Base-by-base conservation (phyloP, 2,888 invertebrate genomes). In the Hirudinaria manillensis region DNA sequence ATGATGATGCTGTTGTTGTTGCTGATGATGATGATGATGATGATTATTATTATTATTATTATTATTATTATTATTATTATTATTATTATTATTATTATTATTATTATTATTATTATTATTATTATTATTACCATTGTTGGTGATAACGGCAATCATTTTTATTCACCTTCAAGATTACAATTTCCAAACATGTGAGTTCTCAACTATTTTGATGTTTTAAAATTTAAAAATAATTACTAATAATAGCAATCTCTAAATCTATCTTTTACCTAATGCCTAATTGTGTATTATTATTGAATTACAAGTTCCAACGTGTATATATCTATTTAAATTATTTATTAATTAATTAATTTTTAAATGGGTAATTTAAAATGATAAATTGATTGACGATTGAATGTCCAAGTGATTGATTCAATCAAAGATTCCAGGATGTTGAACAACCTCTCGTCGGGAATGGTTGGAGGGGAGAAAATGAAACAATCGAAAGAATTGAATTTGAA, bases 171-270 rank as follows among this genome's bases (percentile, higher is more conserved):
- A 36, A 72, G 72, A 72, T 56, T 72, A 72, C 34, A 55, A 72
- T 34, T 72, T 72, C 53, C 24, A 56, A 53, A 72, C 72, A 10
- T 72, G 72, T 72, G 29, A 72, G 72, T 56, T 45, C 6, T 45
- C 45, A 45, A 45, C 16, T 1, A 7, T 1, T 45, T 45, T 45
- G 10, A 45, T 45, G 16, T 45, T 45, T 45, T 45, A 10, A 45
- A 10, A 45, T 45, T 45, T 45, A 1, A 16, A 24, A 13, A 13
- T 29, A 10, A 29, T 32, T 13, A 7, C 16, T 70, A 13, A 16
- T 29, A 32, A 32, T 21, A 32, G 27, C 53, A 19, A 19, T 19
- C 19, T 53, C 19, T 21, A 53, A 53, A 19, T 53, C 19, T 53
- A 53, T 21, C 53, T 53, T 53, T 53, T 53, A 19, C 16, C 16